Evolutionary conservation across 2,113 vertebrate species (phyloP), one percentile per base, ranked within the genome.

Genomic region (Caranx melampygus): DNA sequence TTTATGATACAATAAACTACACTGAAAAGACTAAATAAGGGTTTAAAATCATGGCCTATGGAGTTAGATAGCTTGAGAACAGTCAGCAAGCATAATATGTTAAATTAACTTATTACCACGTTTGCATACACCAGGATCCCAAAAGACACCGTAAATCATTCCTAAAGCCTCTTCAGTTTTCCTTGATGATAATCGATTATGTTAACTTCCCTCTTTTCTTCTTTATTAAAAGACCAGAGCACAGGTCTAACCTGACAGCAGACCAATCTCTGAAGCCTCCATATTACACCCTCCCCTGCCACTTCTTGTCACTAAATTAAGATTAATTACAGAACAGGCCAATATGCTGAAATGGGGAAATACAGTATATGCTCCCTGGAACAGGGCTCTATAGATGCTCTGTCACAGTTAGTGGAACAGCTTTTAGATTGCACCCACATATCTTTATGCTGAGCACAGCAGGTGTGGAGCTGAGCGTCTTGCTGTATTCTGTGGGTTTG

Each of bases 271-370:
- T 44, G 44, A 84, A 78, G 73, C 83, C 40, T 65, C 47, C 35
- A 75, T 73, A 75, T 59, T 72, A 68, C 80, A 68, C 73, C 63
- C 67, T 72, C 72, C 60, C 67, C 37, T 71, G 71, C 65, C 82
- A 79, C 72, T 68, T 75, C 71, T 70, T 79, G 73, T 58, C 45
- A 78, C 61, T 45, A 74, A 93, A 93, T 92, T 92, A 89, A 83
- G 88, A 93, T 92, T 91, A 92, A 92, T 94, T 92, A 91, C 88
- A 75, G 40, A 83, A 79, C 63, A 68, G 87, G 61, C 77, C 88
- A 73, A 87, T 87, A 82, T 81, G 90, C 86, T 85, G 87, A 81
- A 89, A 87, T 77, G 75, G 91, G 91, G 87, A 90, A 93, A 89
- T 87, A 42, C 8, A 42, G 40, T 55, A 90, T 87, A 83, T 81